Conservation (phyloP, 2,113 vertebrate species). For the Pollimyrus isidori region DNA sequence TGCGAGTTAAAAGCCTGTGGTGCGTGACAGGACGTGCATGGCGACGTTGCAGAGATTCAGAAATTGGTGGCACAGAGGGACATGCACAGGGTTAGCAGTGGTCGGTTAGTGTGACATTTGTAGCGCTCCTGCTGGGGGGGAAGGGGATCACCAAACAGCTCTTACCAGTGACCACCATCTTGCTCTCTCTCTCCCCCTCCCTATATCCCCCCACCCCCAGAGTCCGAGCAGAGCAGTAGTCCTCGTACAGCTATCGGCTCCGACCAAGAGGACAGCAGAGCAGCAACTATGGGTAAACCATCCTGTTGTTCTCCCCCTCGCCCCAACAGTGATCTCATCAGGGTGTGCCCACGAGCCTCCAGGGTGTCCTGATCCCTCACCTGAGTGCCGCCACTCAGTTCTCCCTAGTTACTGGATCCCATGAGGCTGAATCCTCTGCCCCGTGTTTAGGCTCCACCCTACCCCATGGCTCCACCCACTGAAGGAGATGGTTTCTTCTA, state of each 20-base stretch:
- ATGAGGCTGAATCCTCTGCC: not conserved
- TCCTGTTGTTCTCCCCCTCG: not conserved
- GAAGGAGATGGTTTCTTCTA: not conserved
- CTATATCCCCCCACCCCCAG: slow-evolving; percentile 47
- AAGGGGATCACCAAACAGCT: not conserved
- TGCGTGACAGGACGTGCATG: not conserved
- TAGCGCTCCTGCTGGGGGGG: not conserved
- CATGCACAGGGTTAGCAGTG: not conserved
- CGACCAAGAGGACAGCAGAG: slow-evolving; percentile 88
- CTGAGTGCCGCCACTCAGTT: not conserved
- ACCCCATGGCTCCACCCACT: not conserved
- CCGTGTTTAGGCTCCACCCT: not conserved
- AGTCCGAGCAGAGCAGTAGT: slow-evolving; percentile 82
- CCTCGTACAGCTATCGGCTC: slow-evolving; percentile 80
- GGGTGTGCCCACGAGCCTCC: not conserved
- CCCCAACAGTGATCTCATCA: not conserved
- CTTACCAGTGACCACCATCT: not conserved
- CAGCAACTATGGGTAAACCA: slow-evolving; percentile 77
- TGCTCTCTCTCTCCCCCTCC: not conserved
- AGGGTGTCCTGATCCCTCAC: not conserved
- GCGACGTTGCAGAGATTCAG: not conserved
- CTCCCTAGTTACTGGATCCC: not conserved
- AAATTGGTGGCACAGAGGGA: not conserved
- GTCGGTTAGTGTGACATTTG: not conserved
- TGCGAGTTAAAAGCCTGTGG: not conserved